Base-by-base conservation (phyloP, 2,888 invertebrate genomes). In the Limnephilus lunatus region DNA sequence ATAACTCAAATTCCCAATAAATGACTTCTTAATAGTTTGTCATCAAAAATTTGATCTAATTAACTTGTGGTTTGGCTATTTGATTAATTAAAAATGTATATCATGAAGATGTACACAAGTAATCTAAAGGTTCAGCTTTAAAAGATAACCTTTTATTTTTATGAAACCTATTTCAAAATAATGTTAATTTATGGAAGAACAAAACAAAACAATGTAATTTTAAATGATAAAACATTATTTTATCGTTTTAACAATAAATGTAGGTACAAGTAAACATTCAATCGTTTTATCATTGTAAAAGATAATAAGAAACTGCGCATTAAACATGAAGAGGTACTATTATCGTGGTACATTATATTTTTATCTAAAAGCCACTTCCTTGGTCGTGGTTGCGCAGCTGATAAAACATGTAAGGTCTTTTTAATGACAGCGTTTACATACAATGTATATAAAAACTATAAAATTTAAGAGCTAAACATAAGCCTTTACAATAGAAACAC, bases 351-450 rank as follows among this genome's bases (percentile, higher is more conserved):
- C 15, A 82, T 32, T n/a, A 44, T 12, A 12, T 31, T 82, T 32
- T 31, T 82, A 82, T 82, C 82, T 32, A 19, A 82, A 82, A 31
- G 32, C 82, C 82, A 82, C 32, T 82, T 82, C 82, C 82, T 82
- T 82, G 31, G 82, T 82, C 82, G 82, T 82, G 82, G 82, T 82
- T 82, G 32, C 7, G 32, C 14, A 82, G 68, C 68, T 68, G 68
- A 68, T 68, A 68, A 68, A 68, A 68, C n/a, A 68, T 68, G 9
- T 3, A 25, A n/a, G 68, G n/a, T 25, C n/a, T 68, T 68, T 68
- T 68, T 68, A n/a, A 68, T 68, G 68, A 68, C 68, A 68, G 25
- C 1, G 7, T n/a, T 68, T 25, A 68, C 9, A 68, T 68, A 68
- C 25, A 68, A n/a, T 25, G 25, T n/a, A n/a, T 68, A n/a, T 68